Percentiles rank a stretch among this genome's conserved stretches.
These are phyloP conservation scores for Oryzias melastigma DNA, from an alignment of 2,113 vertebrate genomes.

Conservation along the genomic window DNA sequence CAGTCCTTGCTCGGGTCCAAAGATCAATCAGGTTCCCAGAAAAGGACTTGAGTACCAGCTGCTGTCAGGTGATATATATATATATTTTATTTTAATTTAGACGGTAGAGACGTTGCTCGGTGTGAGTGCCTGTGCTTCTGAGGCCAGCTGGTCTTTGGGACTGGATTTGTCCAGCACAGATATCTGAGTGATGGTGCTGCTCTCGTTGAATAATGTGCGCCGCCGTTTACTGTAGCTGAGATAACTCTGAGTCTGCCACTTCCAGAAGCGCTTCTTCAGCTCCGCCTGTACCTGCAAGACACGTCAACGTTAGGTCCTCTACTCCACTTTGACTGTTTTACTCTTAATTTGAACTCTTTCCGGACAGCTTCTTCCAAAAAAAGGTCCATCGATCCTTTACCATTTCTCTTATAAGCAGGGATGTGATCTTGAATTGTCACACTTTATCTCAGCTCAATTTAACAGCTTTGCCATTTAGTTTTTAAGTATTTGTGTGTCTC, in stretches of 20 bases:
- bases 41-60: neutral
- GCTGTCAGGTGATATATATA: fast-evolving
- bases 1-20: conserved; percentile 2
- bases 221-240: conserved; percentile 72
- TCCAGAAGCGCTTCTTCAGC: conserved; percentile 79
- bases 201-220: conserved; percentile 73
- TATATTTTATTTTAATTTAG: conserved; percentile 20
- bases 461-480: no score
- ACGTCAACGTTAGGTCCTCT: neutral
- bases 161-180: conserved; percentile 80
- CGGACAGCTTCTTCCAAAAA: no score
- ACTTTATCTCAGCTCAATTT: no score
- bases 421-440: no score
- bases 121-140: conserved; percentile 1
- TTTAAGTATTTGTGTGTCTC: no score
- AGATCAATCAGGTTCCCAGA: neutral
- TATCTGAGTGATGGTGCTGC: conserved; percentile 79
- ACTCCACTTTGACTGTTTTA: no score
- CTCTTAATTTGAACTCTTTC: no score
- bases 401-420: no score
- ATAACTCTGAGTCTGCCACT: conserved; percentile 76
- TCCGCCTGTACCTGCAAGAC: conserved; percentile 76
- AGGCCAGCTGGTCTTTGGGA: conserved; percentile 61
- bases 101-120: conserved; percentile 36
- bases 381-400: no score